These are phyloP conservation scores for Lanistes nyassanus DNA, from an alignment of 1,140 invertebrate genomes.

Conservation along the genomic window DNA sequence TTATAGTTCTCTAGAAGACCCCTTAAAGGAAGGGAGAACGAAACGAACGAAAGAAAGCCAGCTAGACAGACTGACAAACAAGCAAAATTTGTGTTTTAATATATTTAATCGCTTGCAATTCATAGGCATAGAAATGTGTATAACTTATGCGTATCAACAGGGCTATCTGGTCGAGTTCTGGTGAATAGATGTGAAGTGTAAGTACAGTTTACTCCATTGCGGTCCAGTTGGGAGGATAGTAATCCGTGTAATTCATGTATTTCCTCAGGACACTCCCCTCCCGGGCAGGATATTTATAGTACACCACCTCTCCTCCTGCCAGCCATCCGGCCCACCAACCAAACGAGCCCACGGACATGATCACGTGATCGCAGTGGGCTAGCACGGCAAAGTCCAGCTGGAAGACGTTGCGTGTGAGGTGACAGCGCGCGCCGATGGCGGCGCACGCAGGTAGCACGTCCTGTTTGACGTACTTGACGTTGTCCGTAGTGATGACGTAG, in stretches of 20 bases:
- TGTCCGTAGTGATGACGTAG: constrained; percentile 38
- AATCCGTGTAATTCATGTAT: constrained; percentile 34
- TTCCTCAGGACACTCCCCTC: constrained; percentile 28
- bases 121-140: no score
- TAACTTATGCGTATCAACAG: no score
- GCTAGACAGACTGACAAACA: no score
- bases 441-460: constrained; percentile 27
- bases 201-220: constrained; percentile 39
- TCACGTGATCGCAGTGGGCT: constrained; percentile 47
- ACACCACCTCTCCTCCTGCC: constrained; percentile 48
- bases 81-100: no score
- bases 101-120: no score
- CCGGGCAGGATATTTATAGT: constrained; percentile 44
- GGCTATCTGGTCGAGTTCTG: no score
- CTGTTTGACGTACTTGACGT: constrained; percentile 26
- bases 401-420: neutral
- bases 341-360: constrained; percentile 53
- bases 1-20: no score
- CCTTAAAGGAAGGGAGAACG: no score
- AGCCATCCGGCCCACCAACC: constrained; percentile 58
- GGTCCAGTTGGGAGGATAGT: constrained; percentile 37
- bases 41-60: no score
- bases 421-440: constrained; percentile 3
- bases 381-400: constrained; percentile 51
- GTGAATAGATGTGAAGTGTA: no score